A percentile compares a stretch with the other conserved stretches of the same genome.
Evolutionary conservation across 2,113 vertebrate species (phyloP).

Genomic region (Candoia aspera): DNA sequence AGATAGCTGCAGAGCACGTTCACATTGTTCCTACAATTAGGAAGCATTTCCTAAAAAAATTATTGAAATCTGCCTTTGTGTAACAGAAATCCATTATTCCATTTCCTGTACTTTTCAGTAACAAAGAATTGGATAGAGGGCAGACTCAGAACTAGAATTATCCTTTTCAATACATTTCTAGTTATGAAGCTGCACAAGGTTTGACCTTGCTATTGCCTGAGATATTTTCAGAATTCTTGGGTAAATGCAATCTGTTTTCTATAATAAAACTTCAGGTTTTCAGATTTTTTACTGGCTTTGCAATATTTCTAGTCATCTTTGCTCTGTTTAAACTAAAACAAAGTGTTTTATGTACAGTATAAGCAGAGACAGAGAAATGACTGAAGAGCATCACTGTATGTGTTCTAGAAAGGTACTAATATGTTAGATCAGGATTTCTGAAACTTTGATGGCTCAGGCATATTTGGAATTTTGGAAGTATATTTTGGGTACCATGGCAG

Average conservation of each 20-base stretch:
- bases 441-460: too few species aligned
- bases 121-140: too few species aligned
- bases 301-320: neutral
- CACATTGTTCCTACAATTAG: too few species aligned
- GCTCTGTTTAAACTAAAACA: neutral
- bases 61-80: too few species aligned
- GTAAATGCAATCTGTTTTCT: neutral
- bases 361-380: neutral
- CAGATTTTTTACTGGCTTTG: neutral
- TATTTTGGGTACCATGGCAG: too few species aligned
- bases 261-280: slow-evolving; percentile 3
- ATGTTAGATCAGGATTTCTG: too few species aligned
- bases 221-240: neutral
- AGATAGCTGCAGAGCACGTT: too few species aligned
- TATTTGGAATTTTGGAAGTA: too few species aligned
- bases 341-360: neutral
- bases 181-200: neutral
- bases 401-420: neutral
- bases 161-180: neutral
- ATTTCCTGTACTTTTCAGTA: too few species aligned
- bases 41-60: too few species aligned
- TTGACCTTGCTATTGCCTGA: neutral
- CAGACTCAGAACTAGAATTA: too few species aligned
- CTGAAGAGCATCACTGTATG: neutral
- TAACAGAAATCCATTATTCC: too few species aligned